Conservation (phyloP, 2,888 invertebrate genomes). For the Ditula angustiorana region DNA sequence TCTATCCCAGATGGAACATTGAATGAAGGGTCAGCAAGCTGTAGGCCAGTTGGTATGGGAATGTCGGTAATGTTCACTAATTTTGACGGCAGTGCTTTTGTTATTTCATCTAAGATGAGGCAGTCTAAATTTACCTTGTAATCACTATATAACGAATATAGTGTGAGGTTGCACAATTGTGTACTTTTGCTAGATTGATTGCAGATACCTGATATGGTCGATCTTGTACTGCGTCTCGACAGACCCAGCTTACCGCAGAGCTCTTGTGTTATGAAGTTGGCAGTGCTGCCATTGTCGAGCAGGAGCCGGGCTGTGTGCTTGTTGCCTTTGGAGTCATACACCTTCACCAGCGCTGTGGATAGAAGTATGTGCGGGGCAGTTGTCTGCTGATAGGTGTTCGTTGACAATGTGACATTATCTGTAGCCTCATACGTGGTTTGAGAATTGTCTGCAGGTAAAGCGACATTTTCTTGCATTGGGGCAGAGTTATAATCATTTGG, state of each 20-base stretch:
- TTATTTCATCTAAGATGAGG: too few species aligned
- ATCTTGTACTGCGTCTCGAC: too few species aligned
- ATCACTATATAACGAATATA: background rate
- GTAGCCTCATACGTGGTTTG: background rate
- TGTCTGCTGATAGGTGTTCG: background rate
- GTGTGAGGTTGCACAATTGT: background rate
- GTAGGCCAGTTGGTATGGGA: too few species aligned
- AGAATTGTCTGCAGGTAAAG: background rate
- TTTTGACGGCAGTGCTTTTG: too few species aligned
- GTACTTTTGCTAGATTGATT: background rate
- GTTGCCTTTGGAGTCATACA: background rate
- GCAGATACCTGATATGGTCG: background rate
- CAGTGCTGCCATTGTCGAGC: background rate
- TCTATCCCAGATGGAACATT: background rate
- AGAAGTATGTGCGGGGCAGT: constrained; percentile 9
- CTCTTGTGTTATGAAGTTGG: too few species aligned
- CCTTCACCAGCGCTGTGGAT: background rate
- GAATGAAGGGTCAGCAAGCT: background rate
- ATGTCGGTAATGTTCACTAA: too few species aligned
- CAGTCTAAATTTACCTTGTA: background rate
- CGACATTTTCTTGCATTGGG: too few species aligned
- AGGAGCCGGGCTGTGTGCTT: background rate
- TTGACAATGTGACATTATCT: background rate
- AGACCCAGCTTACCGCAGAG: too few species aligned
- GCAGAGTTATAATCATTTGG: too few species aligned